Percentiles rank a stretch among this genome's conserved stretches.
Conservation (phyloP, 37 sponge, comb jelly and placozoan species). For the Chondrilla cf. caribensis region DNA sequence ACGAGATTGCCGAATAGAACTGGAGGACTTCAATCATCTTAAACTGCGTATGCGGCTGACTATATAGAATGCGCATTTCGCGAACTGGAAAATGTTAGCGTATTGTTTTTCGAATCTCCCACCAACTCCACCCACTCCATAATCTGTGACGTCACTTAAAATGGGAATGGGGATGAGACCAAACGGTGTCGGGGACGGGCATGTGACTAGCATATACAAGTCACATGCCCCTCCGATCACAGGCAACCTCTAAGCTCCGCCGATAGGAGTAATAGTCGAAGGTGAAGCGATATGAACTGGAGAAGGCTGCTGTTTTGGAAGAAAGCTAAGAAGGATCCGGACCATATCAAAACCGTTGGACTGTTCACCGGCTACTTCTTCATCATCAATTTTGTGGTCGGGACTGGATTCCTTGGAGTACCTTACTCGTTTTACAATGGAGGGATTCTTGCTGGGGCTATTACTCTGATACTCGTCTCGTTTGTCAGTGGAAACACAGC, state of each 20-base stretch:
- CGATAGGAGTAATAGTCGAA: too few species aligned
- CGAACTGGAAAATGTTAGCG: neutral
- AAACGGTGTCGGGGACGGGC: too few species aligned
- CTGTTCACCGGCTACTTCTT: conserved; percentile 43
- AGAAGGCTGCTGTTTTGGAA: too few species aligned
- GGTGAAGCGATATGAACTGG: too few species aligned
- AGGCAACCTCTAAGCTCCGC: too few species aligned
- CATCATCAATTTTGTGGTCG: conserved; percentile 41
- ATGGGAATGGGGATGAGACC: too few species aligned
- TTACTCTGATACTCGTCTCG: conserved; percentile 44
- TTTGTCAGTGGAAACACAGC: conserved; percentile 56
- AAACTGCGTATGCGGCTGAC: neutral
- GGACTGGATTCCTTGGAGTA: conserved; percentile 46
- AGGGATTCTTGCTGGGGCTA: conserved; percentile 52
- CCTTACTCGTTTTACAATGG: conserved; percentile 57
- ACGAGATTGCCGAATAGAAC: too few species aligned
- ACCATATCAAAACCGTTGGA: conserved; percentile 22
- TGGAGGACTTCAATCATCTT: neutral
- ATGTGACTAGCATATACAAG: too few species aligned
- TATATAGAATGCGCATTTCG: conserved; percentile 8
- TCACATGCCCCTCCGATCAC: too few species aligned
- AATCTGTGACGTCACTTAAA: too few species aligned
- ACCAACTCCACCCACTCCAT: too few species aligned
- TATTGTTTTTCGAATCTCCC: too few species aligned
- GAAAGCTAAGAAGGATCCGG: neutral